Evolutionary conservation across 2,888 invertebrate genomes (phyloP), one percentile per base, ranked within the genome.

Genomic region (Atrina japonica): DNA sequence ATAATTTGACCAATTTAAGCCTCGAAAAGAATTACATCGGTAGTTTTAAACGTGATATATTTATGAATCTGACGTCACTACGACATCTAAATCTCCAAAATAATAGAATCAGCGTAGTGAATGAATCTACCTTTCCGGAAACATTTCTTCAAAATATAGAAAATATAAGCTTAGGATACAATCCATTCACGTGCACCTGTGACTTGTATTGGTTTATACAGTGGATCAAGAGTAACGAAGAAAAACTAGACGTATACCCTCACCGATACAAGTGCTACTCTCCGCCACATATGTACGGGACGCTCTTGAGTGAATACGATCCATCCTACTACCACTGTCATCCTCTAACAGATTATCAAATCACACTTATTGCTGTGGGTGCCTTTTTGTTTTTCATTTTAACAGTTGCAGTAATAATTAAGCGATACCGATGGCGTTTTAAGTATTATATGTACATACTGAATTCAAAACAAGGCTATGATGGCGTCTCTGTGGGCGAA

Each of bases 161-260:
- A 45, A 92, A 91, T 64, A 71, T 94, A 0, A 92, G 92, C 0
- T 60, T 94, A 0, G 91, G 92, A 0, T 91, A 91, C 0, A 94
- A 94, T 82, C 92, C 92, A 9, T 92, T 94, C 23, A 89, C 93
- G 0, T 94, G 94, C 81, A 93, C 92, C 61, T 94, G 94, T 73
- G 87, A 91, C 2, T 85, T 92, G 0, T 59, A 73, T 2, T 79
- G 79, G 79, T 78, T 82, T 45, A 63, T 61, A 18, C 47, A 59
- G 0, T 81, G 77, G 77, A n/a, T 70, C 7, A 49, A 25, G 3
- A 27, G 23, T 1, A 55, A 41, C 18, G 18, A 35, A n/a, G 16
- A 52, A 0, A 59, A 41, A 56, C 1, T 71, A 35, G 14, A 49
- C 29, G 25, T 29, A 23, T 47, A 70, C 14, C 65, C 45, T n/a